Evolutionary conservation across 2,797 vertebrate species (phyloP), one percentile per base, ranked within the genome.

Genomic region (Pseudocheirus occidentalis): DNA sequence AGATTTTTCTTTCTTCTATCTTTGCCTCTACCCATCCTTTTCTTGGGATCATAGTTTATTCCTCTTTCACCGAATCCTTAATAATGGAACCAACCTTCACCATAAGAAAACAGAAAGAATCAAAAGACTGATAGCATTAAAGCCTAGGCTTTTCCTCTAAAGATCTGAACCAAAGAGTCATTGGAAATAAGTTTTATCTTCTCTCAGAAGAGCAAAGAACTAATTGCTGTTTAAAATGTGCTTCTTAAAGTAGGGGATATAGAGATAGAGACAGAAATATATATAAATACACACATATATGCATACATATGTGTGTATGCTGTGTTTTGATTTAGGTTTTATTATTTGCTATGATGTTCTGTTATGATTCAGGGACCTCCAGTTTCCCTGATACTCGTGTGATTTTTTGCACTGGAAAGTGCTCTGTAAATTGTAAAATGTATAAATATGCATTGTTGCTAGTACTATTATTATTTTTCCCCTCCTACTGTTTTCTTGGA

Each of bases 361-460:
- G 56, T 94, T 91, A 92, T 90, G 90, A 94, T 40, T n/a, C 92
- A 55, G 92, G 18, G 13, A 55, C 93, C 24, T 7, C 90, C n/a
- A 87, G 29, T 92, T 14, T 94, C 27, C 14, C 31, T 54, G 66
- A 55, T 90, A 29, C 50, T 95, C 50, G 57, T 6, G 27, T 57
- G 92, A 95, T 91, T 73, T 40, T 73, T 73, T n/a, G 34, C 62
- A 73, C 62, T 73, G 62, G 62, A n/a, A 73, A 73, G 18, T 73
- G 16, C n/a, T n/a, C 14, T 73, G 16, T 73, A 73, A 73, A 73
- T 40, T 40, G 16, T 21, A 40, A 66, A 73, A 40, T 40, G 5
- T 73, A 73, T 21, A 40, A 7, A 73, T 40, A 1, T 40, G 62
- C 40, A 5, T 9, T 73, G 16, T 40, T 73, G 62, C 16, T 40